Conservation (phyloP, 2,888 invertebrate species). For the Polyploca ridens region DNA sequence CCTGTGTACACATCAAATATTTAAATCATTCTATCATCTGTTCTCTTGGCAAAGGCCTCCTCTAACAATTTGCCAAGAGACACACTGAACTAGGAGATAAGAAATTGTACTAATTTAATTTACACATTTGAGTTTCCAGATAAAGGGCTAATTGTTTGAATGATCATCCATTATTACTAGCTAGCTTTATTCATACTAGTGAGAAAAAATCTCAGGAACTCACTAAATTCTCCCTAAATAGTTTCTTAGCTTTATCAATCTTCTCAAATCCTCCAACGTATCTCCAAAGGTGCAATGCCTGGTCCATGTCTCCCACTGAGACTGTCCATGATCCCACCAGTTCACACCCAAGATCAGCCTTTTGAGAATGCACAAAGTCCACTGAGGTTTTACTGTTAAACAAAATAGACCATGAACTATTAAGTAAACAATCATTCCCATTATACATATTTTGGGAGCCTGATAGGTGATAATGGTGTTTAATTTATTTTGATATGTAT, state of each 20-base stretch:
- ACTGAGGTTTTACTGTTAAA: constrained; percentile 89
- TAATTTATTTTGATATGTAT: too few relatives aligned
- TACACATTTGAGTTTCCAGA: too few relatives aligned
- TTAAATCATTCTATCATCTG: neutral
- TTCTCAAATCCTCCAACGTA: constrained; percentile 96
- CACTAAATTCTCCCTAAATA: constrained; percentile 89
- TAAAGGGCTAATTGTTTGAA: too few relatives aligned
- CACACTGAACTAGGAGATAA: too few relatives aligned
- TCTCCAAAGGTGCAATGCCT: constrained; percentile 97
- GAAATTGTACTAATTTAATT: too few relatives aligned
- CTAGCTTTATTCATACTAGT: neutral
- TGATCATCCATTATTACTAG: too few relatives aligned
- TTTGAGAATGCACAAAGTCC: constrained; percentile 90
- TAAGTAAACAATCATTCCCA: too few relatives aligned
- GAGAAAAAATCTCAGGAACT: constrained; percentile 37
- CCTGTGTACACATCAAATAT: constrained; percentile 72
- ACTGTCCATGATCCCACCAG: constrained; percentile 98
- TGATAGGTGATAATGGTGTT: too few relatives aligned
- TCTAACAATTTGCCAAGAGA: too few relatives aligned
- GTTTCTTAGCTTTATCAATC: constrained; percentile 90
- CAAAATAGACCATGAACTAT: neutral
- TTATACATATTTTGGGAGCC: too few relatives aligned
- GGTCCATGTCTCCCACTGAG: constrained; percentile 98
- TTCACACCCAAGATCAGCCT: constrained; percentile 90
- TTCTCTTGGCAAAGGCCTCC: too few relatives aligned